A percentile compares a stretch with the other conserved stretches of the same genome.
Conservation (phyloP, 2,797 vertebrate genomes). For the Prunella strophiata region DNA sequence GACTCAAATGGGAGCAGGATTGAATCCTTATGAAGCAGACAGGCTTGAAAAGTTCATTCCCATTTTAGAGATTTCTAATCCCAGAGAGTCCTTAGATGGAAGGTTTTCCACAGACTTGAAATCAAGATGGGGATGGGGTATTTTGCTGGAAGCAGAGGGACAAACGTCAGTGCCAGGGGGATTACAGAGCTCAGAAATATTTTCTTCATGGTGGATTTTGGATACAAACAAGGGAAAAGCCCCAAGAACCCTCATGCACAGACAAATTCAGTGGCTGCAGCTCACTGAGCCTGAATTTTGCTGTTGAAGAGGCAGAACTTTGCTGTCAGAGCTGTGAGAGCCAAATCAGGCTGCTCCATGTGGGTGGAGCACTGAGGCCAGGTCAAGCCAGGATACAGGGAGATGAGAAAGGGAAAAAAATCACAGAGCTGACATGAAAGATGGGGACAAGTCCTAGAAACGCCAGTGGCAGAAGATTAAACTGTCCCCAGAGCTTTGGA, state of each 20-base stretch:
- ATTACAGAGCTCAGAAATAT: not conserved
- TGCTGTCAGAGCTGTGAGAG: not conserved
- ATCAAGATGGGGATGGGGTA: not conserved
- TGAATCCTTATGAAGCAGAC: not conserved
- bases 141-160: not conserved
- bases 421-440: not conserved
- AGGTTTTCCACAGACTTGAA: constrained; percentile 12
- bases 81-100: constrained; percentile 16
- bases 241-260: not conserved
- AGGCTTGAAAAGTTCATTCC: not conserved
- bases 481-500: not conserved
- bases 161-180: not conserved
- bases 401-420: not conserved
- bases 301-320: not conserved
- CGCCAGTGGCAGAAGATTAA: not conserved
- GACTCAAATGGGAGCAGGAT: not conserved
- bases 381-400: not conserved
- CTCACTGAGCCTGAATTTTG: not conserved
- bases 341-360: accelerated
- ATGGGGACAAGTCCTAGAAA: not conserved
- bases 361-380: not conserved
- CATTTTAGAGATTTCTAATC: constrained; percentile 27
- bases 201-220: not conserved
- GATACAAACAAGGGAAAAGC: not conserved
- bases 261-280: not conserved